Base-by-base conservation (phyloP, 1,140 invertebrate genomes). In the Drosophila sulfurigaster region DNA sequence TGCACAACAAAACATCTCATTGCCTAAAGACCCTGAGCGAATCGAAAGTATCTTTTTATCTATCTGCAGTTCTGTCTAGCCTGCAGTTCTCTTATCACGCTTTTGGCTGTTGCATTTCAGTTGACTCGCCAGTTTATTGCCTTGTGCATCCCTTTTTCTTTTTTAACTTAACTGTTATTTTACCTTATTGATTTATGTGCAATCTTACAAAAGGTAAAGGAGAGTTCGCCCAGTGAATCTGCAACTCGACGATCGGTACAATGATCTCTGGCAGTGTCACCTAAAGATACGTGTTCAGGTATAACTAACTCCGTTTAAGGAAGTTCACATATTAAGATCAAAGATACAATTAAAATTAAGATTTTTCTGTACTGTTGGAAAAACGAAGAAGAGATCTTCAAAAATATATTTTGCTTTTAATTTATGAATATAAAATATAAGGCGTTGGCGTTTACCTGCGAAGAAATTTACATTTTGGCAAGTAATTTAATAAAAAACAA, bases 31-130 rank as follows among this genome's bases (percentile, higher is more conserved):
- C 25, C 49, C 25, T 13, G 28, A 43, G 41, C 41, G 52, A 54
- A 13, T 32, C 28, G n/a, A 69, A 69, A 62, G 48, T 74, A 69
- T 74, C 71, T 62, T 73, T 68, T 60, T 49, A 73, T 54, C 71
- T 54, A 8, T 66, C 56, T 16, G 7, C 52, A 8, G 30, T 38
- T 51, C 25, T 68, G 48, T 43, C 25, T 51, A 46, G 30, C 20
- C 5, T 71, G 35, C n/a, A 51, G 32, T 30, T 32, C 46, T 63
- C 49, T 74, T 74, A 74, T 74, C 71, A 74, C 8, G 28, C 15
- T 6, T 16, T 4, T 54, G 30, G n/a, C 41, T 41, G 38, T 41
- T 41, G 38, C 38, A 41, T 41, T 11, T 41, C 11, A 3, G 38
- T 10, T 41, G 38, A 41, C 38, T 41, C 38, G 38, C 38, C 30